Percentiles rank a stretch among this genome's conserved stretches.
Evolutionary conservation across 2,888 invertebrate genomes (phyloP).

Genomic region (Lasioglossum calceatum): DNA sequence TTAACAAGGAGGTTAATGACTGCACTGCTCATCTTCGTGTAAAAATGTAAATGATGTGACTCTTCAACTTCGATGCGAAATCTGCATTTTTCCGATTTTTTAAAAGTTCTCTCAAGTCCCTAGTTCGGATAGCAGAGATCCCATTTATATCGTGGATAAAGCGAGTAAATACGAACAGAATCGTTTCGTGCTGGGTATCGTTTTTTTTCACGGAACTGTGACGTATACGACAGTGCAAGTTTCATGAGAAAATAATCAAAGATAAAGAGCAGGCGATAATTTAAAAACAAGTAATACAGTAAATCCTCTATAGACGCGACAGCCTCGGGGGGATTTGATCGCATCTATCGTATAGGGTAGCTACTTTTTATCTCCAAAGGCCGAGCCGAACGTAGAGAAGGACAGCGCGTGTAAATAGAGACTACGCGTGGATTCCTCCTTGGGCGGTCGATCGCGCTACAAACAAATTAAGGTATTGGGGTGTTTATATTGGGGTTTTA

Average conservation of each 20-base stretch:
- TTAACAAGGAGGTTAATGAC: too few species aligned
- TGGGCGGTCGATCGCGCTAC: too few species aligned
- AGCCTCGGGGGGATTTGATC: too few species aligned
- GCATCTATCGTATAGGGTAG: too few species aligned
- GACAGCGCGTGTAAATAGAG: too few species aligned
- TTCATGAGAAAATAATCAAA: neutral
- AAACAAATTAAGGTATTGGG: too few species aligned
- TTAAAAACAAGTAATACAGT: neutral
- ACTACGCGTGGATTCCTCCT: too few species aligned
- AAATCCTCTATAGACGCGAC: too few species aligned
- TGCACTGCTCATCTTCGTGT: neutral
- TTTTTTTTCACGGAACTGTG: neutral
- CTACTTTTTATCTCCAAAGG: too few species aligned
- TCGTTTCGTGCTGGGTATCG: neutral
- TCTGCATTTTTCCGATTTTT: neutral
- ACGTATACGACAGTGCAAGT: neutral
- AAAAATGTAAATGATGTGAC: neutral
- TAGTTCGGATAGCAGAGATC: neutral
- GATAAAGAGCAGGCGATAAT: neutral
- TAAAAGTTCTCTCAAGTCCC: neutral
- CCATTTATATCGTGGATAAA: neutral
- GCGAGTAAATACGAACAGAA: neutral
- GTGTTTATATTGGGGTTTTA: too few species aligned
- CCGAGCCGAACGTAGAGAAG: too few species aligned
- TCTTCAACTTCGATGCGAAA: neutral